Evolutionary conservation across 1,140 invertebrate species (phyloP).

Genomic region (Drosophila jambulina): DNA sequence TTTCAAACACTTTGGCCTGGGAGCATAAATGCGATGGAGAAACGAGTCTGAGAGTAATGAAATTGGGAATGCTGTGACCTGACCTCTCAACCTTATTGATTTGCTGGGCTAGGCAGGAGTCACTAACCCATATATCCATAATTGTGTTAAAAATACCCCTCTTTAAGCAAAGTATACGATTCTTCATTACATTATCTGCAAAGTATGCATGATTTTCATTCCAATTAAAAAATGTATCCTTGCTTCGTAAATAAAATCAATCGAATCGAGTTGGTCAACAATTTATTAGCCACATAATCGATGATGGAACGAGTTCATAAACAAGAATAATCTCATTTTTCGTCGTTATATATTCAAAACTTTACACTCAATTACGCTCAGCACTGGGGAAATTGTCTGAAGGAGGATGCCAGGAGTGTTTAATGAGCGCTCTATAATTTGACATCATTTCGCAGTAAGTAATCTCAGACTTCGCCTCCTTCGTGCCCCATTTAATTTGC

Average conservation of each 20-base stretch:
- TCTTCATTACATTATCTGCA: background rate
- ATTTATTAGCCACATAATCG: conserved; percentile 21
- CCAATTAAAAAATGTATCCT: background rate
- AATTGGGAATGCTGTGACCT: conserved; percentile 50
- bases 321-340: conserved; percentile 11
- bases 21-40: conserved; percentile 27
- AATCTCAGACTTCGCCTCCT: conserved; percentile 40
- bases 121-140: conserved; percentile 40
- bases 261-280: background rate
- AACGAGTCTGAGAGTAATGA: conserved; percentile 41
- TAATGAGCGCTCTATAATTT: conserved; percentile 45
- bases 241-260: background rate
- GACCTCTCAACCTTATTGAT: conserved; percentile 41
- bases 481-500: conserved; percentile 21
- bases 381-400: background rate
- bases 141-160: conserved; percentile 48
- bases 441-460: conserved; percentile 34
- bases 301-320: conserved; percentile 20
- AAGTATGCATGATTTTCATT: background rate
- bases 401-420: conserved; percentile 20
- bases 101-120: conserved; percentile 23
- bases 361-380: conserved; percentile 39
- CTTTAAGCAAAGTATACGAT: background rate
- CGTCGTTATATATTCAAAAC: conserved; percentile 29
- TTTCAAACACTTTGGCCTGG: conserved; percentile 39